Evolutionary conservation across 1,140 invertebrate species (phyloP).

Genomic region (Nasonia vitripennis): DNA sequence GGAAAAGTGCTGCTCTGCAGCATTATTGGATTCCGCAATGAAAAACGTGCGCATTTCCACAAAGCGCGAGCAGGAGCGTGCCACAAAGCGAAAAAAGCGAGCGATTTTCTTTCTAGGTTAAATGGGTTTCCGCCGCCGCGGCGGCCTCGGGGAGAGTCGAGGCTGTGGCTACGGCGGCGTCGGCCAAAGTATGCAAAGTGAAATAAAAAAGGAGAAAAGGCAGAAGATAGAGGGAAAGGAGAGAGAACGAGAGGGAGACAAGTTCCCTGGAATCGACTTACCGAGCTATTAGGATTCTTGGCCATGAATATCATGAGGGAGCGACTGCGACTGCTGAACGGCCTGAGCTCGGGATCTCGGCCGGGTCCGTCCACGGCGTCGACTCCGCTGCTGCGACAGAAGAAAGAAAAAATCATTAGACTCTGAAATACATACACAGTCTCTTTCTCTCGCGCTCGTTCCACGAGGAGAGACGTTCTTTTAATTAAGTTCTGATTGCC

Average conservation of each 20-base stretch:
- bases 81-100: constrained; percentile 26
- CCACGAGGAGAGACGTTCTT: background rate
- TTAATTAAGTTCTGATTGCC: constrained; percentile 4
- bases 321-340: constrained; percentile 73
- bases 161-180: constrained; percentile 6
- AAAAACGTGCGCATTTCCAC: constrained; percentile 24
- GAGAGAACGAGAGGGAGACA: constrained; percentile 27
- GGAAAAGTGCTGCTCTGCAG: background rate
- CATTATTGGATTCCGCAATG: constrained; percentile 33
- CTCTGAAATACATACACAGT: background rate
- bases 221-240: background rate
- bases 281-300: constrained; percentile 72
- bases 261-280: constrained; percentile 60
- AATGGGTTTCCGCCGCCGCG: constrained; percentile 40
- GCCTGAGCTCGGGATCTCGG: constrained; percentile 73
- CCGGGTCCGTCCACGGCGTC: constrained; percentile 74
- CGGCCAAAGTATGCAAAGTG: constrained; percentile 46
- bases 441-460: background rate
- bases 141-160: background rate
- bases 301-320: constrained; percentile 73
- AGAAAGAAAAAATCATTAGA: constrained; percentile 55
- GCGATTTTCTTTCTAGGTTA: constrained; percentile 45
- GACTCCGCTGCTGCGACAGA: constrained; percentile 68
- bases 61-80: background rate
- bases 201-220: constrained; percentile 15